These are phyloP conservation scores for Phalacrocorax pelagicus DNA, from an alignment of 2,113 vertebrate genomes.

Conservation along the genomic window DNA sequence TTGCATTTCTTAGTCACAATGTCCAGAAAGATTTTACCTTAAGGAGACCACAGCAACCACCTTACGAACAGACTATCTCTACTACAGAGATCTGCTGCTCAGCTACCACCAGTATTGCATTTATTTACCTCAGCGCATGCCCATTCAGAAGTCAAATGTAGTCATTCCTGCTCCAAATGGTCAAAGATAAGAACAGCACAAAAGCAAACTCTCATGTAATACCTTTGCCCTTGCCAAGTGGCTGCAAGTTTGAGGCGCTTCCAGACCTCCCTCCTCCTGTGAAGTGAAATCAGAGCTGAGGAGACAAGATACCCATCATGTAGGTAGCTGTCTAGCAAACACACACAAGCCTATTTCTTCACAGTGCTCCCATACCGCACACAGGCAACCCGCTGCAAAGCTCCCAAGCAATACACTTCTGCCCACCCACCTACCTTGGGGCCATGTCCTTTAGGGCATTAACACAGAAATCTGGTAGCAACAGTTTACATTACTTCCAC, in stretches of 20 bases:
- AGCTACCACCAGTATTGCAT: not conserved
- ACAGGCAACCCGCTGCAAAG: not conserved
- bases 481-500: not conserved
- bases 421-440: not conserved
- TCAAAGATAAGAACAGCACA: not conserved
- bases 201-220: not conserved
- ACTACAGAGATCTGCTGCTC: not conserved
- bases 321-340: not conserved
- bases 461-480: not conserved
- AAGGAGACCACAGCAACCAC: not conserved
- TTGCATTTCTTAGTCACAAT: not conserved
- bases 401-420: not conserved
- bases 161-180: not conserved
- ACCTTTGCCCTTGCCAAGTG: not conserved
- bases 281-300: not conserved
- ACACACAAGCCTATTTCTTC: not conserved
- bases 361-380: accelerated
- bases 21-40: not conserved
- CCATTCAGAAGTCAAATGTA: not conserved
- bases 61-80: not conserved
- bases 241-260: not conserved
- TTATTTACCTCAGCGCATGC: not conserved
- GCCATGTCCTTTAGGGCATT: not conserved
- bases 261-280: not conserved
- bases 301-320: not conserved